Percentiles rank a stretch among this genome's conserved stretches.
phyloP scores from a whole-genome alignment of 2,797 vertebrate species.

The Lates japonicus region DNA sequence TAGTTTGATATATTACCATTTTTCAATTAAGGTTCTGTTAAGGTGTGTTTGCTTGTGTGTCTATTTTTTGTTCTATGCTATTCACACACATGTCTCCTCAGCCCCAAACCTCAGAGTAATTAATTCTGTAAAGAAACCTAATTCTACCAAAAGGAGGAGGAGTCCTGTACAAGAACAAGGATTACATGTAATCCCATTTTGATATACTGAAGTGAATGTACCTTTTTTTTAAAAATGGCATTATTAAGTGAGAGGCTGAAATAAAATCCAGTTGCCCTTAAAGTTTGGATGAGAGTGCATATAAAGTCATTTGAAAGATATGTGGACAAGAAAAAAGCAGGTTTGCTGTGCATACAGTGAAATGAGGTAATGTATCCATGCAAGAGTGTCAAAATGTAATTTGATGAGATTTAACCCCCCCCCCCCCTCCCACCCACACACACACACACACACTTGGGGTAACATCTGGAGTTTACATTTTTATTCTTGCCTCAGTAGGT shows the following conservation, averaged over 20 bases:
- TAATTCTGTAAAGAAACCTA: constrained; percentile 55
- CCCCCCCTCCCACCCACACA: too few species aligned
- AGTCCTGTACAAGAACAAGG: constrained; percentile 32
- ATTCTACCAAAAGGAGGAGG: constrained; percentile 36
- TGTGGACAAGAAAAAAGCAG: background rate
- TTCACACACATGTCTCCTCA: constrained; percentile 50
- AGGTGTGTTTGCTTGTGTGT: background rate
- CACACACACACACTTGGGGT: too few species aligned
- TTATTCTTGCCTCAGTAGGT: too few species aligned
- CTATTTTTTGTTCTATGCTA: constrained; percentile 1
- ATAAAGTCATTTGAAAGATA: constrained; percentile 1
- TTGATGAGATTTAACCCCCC: background rate
- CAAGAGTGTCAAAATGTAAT: background rate
- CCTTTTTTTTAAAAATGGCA: constrained; percentile 1
- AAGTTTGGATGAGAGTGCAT: background rate
- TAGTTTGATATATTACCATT: constrained; percentile 23
- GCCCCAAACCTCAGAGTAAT: constrained; percentile 58
- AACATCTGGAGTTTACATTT: too few species aligned
- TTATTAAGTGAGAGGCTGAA: constrained; percentile 6
- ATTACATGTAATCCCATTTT: constrained; percentile 44
- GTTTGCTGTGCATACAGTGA: background rate
- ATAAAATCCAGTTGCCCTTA: background rate
- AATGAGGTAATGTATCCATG: background rate
- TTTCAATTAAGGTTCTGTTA: constrained; percentile 20
- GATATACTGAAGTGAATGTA: constrained; percentile 30